Evolutionary conservation across 2,888 invertebrate species (phyloP).

Genomic region (Diarsia rubi): DNA sequence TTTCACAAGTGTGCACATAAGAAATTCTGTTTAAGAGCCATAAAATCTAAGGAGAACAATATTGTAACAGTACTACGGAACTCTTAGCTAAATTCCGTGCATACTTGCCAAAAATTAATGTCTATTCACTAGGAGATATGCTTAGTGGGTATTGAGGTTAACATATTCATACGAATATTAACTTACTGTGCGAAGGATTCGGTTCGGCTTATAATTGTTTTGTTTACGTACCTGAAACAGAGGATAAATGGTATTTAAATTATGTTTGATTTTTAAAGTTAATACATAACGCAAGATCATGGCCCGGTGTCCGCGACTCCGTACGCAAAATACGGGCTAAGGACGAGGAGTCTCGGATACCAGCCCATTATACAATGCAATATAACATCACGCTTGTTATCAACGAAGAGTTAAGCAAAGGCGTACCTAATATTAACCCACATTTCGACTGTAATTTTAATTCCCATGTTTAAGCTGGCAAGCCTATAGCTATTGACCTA

Average conservation of each 20-base stretch:
- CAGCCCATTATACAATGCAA: too few relatives aligned
- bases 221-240: conserved; percentile 56
- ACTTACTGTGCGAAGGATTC: conserved; percentile 57
- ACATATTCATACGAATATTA: conserved; percentile 65
- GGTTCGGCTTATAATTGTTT: conserved; percentile 9
- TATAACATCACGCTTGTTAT: too few relatives aligned
- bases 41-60: not conserved
- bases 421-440: too few relatives aligned
- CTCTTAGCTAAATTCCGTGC: conserved; percentile 11
- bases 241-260: conserved; percentile 2
- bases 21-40: too few relatives aligned
- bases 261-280: not conserved
- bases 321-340: too few relatives aligned
- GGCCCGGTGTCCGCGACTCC: too few relatives aligned
- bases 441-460: too few relatives aligned
- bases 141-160: conserved; percentile 75
- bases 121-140: conserved; percentile 75
- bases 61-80: conserved; percentile 56
- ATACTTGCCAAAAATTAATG: conserved; percentile 52
- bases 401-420: too few relatives aligned
- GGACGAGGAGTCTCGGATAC: too few relatives aligned
- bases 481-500: too few relatives aligned
- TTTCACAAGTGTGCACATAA: too few relatives aligned
- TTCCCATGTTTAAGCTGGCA: too few relatives aligned
- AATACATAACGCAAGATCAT: not conserved